A percentile compares a stretch with the other conserved stretches of the same genome.
Conservation (phyloP, 2,113 vertebrate species). For the Lipophrys pholis region DNA sequence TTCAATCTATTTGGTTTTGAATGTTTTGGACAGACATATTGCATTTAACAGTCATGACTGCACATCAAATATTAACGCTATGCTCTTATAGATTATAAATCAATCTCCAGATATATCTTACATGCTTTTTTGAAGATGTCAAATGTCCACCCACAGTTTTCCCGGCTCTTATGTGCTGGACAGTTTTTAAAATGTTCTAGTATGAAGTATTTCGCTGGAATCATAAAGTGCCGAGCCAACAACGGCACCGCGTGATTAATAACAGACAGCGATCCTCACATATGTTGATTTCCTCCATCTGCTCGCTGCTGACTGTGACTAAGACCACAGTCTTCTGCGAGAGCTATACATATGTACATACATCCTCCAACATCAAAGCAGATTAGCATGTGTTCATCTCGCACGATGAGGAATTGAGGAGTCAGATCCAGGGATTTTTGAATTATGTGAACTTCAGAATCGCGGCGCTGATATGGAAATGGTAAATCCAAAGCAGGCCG, state of each 20-base stretch:
- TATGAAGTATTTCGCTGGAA: slow-evolving; percentile 39
- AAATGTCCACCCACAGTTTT: not conserved
- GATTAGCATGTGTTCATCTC: slow-evolving; percentile 64
- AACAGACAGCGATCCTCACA: slow-evolving; percentile 27
- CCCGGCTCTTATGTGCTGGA: not conserved
- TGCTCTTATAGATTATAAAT: too few relatives aligned
- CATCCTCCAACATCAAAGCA: slow-evolving; percentile 55
- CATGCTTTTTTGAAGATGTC: not conserved
- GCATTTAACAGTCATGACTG: not conserved
- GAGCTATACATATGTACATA: slow-evolving; percentile 46
- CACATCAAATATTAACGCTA: not conserved
- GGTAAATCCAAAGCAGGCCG: slow-evolving; percentile 49
- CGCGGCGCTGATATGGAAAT: slow-evolving; percentile 60
- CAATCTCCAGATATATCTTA: not conserved
- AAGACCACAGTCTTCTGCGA: slow-evolving; percentile 17
- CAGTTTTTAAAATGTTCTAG: too few relatives aligned
- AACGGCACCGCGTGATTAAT: slow-evolving; percentile 37
- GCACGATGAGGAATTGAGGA: slow-evolving; percentile 26
- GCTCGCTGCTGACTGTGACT: slow-evolving; percentile 23
- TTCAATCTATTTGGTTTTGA: too few relatives aligned
- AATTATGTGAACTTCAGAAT: slow-evolving; percentile 60
- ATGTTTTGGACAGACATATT: too few relatives aligned
- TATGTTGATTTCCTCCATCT: slow-evolving; percentile 47
- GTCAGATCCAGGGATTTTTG: slow-evolving; percentile 43
- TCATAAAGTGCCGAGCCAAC: slow-evolving; percentile 52